These are phyloP conservation scores for Entelurus aequoreus DNA, from an alignment of 2,113 vertebrate genomes.

Conservation along the genomic window DNA sequence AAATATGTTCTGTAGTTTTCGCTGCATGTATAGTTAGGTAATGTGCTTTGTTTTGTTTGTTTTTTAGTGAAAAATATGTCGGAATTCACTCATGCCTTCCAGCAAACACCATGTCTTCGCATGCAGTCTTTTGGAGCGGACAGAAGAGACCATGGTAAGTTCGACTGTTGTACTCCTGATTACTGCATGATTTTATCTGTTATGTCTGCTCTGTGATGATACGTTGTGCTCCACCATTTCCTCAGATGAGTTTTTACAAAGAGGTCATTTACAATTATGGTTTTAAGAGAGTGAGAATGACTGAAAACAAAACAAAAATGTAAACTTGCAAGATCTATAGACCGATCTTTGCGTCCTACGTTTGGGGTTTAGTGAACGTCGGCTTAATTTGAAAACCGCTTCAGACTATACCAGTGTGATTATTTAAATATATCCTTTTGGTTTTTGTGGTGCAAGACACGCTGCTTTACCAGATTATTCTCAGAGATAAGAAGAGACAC, in stretches of 20 bases:
- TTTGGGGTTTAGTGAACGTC: slow-evolving; percentile 33
- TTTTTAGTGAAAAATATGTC: slow-evolving; percentile 66
- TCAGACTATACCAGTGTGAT: not conserved
- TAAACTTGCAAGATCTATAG: slow-evolving; percentile 38
- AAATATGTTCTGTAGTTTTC: too few species aligned
- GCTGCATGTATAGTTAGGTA: not conserved
- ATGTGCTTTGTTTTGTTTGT: slow-evolving; percentile 7
- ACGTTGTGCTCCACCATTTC: not conserved
- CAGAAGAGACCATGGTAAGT: slow-evolving; percentile 62
- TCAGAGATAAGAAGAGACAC: slow-evolving; percentile 7
- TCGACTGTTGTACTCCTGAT: not conserved
- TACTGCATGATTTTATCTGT: slow-evolving; percentile 4
- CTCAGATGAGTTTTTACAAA: slow-evolving; percentile 1
- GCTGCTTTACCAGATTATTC: slow-evolving; percentile 10
- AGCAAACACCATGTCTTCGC: slow-evolving; percentile 51
- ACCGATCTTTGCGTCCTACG: slow-evolving; percentile 10
- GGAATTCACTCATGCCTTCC: slow-evolving; percentile 43
- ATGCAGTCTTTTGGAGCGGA: slow-evolving; percentile 54
- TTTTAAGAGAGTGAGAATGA: slow-evolving; percentile 10
- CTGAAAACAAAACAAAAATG: slow-evolving; percentile 29
- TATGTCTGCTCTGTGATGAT: slow-evolving; percentile 11
- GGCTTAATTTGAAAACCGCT: not conserved
- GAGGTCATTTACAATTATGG: slow-evolving; percentile 7
- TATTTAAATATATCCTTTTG: not conserved
- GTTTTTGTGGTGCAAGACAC: slow-evolving; percentile 19